Base-by-base conservation (phyloP, 2,888 invertebrate genomes). In the Hermaeophaga mercurialis region DNA sequence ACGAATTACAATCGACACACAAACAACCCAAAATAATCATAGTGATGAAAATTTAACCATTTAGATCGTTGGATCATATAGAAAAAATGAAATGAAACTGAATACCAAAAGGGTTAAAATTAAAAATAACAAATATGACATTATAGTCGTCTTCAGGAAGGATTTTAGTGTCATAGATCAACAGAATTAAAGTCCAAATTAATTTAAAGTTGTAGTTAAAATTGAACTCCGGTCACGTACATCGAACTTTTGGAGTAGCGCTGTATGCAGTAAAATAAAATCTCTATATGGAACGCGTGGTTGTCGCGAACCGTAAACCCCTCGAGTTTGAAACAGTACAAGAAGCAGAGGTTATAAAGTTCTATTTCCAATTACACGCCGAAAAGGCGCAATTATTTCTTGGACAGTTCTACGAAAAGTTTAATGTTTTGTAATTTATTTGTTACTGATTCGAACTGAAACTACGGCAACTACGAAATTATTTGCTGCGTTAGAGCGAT, bases 381-480 rank as follows among this genome's bases (percentile, higher is more conserved):
- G 71, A 70, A 52, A 72, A 71, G 70, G 71, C 64, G 70, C 74
- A 75, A 74, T 75, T 75, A 75, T 74, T 73, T 74, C 75, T 74
- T 73, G 73, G 75, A 73, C 74, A 75, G 72, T 74, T 74, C 15
- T 64, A 60, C 61, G 70, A 70, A 73, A 74, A 73, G 70, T 73
- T 74, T 73, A 73, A 73, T 72, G 73, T 73, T 73, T 70, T 66
- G 71, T 72, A 73, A 73, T 74, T 73, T 73, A 74, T 74, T 68
- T 72, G 59, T 65, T 61, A 68, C 66, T 70, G 70, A 70, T 69
- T 69, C 58, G 60, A 68, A 69, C 68, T 66, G 38, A 48, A 48
- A 48, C 48, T 28, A 39, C 28, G 17, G 43, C 52, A 24, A 9
- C 18, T n/a, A 7, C 15, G 24, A 11, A 50, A 50, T 34, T 43